phyloP scores from a whole-genome alignment of 2,113 vertebrate genomes.

The Zosterops lateralis region DNA sequence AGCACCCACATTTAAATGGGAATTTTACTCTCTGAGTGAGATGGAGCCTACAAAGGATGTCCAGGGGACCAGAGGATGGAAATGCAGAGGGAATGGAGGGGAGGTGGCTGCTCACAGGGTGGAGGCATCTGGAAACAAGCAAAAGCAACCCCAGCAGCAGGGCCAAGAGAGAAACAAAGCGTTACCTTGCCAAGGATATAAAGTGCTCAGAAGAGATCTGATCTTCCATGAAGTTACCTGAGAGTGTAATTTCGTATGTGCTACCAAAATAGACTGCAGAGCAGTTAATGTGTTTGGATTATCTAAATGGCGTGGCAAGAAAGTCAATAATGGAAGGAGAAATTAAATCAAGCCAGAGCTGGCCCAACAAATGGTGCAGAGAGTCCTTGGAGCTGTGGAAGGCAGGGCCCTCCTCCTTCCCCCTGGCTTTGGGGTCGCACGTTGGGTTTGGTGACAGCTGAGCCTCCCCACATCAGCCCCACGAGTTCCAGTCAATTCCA shows the following conservation, averaged over 20 bases:
- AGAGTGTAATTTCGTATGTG: background rate
- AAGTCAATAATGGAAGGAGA: slow-evolving; percentile 27
- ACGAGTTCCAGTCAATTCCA: background rate
- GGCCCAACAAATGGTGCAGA: background rate
- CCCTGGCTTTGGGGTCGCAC: background rate
- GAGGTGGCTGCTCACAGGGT: background rate
- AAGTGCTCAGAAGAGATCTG: background rate
- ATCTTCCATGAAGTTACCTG: background rate
- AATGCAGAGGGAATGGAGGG: background rate
- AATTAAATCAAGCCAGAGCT: background rate
- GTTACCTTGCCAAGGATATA: background rate
- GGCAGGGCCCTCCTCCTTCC: background rate
- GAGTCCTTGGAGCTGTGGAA: background rate
- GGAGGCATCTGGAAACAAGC: background rate
- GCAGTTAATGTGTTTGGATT: slow-evolving; percentile 61
- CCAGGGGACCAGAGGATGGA: background rate
- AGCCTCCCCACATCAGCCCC: background rate
- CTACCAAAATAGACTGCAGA: slow-evolving; percentile 22
- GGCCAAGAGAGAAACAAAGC: background rate
- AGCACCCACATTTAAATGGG: background rate
- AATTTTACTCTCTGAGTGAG: background rate
- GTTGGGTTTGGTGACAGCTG: background rate
- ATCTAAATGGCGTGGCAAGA: slow-evolving; percentile 20
- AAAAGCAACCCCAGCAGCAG: background rate
- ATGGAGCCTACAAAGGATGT: background rate